A percentile compares a stretch with the other conserved stretches of the same genome.
These are phyloP conservation scores for Palaemon carinicauda DNA, from an alignment of 1,140 invertebrate species.

Conservation along the genomic window DNA sequence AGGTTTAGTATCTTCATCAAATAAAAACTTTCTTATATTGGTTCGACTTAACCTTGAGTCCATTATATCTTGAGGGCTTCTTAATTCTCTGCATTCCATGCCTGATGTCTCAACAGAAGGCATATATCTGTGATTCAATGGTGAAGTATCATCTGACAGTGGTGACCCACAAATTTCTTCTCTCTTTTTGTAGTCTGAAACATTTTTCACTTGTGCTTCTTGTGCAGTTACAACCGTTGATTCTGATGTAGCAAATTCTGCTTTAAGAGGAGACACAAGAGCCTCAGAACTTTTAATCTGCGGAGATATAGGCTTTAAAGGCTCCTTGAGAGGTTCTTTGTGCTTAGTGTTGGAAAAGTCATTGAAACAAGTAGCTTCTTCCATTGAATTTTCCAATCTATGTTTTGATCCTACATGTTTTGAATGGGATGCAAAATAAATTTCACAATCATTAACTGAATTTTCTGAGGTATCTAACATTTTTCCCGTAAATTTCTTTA, in stretches of 20 bases:
- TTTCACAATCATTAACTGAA: constrained; percentile 18
- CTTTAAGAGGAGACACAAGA: constrained; percentile 54
- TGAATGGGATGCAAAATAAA: not conserved
- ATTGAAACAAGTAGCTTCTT: not conserved
- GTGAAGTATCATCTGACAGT: not conserved
- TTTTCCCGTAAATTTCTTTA: constrained; percentile 65
- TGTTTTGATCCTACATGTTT: not conserved
- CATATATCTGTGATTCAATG: constrained; percentile 16
- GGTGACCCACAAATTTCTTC: constrained; percentile 20
- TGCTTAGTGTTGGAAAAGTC: not conserved
- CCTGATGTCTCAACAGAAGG: constrained; percentile 40
- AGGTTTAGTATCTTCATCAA: constrained; percentile 56
- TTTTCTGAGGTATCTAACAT: constrained; percentile 41
- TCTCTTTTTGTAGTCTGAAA: constrained; percentile 50
- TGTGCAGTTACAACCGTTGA: constrained; percentile 57
- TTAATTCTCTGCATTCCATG: constrained; percentile 49
- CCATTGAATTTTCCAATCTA: constrained; percentile 28
- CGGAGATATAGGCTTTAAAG: constrained; percentile 39
- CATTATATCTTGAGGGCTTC: constrained; percentile 60
- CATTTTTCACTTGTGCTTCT: constrained; percentile 59
- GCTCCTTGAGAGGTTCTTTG: constrained; percentile 42
- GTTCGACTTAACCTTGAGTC: constrained; percentile 58
- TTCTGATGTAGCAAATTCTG: constrained; percentile 55
- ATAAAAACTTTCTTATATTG: constrained; percentile 59
- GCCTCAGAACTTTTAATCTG: constrained; percentile 46